Evolutionary conservation across 1,140 invertebrate species (phyloP).

Genomic region (Achatina immaculata): DNA sequence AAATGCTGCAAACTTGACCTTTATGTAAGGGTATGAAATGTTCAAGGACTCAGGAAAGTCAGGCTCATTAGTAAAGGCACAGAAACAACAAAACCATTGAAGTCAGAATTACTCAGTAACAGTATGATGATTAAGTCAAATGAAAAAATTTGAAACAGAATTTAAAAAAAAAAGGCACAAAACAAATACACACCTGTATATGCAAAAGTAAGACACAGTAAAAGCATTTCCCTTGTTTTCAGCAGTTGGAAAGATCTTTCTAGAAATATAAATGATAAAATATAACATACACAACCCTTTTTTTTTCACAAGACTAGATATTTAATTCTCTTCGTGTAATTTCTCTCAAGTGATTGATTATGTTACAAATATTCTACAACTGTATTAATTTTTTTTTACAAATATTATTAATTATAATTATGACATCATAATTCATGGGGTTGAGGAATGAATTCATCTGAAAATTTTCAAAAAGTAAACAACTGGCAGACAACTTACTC

Average conservation of each 20-base stretch:
- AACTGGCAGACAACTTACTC: constrained; percentile 48
- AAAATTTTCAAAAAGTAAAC: no score
- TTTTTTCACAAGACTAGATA: neutral
- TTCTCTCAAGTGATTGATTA: neutral
- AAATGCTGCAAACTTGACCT: no score
- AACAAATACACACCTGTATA: constrained; percentile 81
- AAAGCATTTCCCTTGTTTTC: constrained; percentile 84
- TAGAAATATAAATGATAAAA: constrained; percentile 37
- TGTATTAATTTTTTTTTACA: no score
- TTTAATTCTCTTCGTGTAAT: neutral
- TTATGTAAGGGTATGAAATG: no score
- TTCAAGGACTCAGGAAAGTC: no score
- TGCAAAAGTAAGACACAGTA: constrained; percentile 87
- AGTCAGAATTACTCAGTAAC: no score
- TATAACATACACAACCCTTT: neutral
- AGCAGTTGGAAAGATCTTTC: constrained; percentile 82
- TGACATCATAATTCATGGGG: neutral
- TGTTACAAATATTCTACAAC: neutral
- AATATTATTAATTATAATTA: neutral
- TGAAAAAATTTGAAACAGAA: no score
- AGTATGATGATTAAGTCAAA: neutral
- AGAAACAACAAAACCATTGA: no score
- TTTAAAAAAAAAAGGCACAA: neutral
- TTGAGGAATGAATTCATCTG: no score
- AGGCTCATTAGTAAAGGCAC: no score